Evolutionary conservation across 2,113 vertebrate species (phyloP).

Genomic region (Triplophysa rosa): DNA sequence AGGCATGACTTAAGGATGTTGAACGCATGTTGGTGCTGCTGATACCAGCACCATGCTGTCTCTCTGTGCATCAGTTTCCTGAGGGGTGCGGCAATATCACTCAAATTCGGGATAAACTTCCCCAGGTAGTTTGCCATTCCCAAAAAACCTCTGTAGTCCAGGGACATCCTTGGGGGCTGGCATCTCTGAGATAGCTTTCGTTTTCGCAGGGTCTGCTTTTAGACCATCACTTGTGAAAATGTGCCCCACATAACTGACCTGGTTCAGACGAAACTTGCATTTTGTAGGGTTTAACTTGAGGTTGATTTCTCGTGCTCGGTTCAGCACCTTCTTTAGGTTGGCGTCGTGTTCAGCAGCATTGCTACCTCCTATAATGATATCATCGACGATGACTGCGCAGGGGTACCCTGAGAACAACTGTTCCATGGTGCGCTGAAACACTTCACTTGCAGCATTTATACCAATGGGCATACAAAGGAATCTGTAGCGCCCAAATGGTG

Average conservation of each 20-base stretch:
- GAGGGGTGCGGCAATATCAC: too few species aligned
- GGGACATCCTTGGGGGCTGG: too few species aligned
- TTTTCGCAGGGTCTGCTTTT: slow-evolving; percentile 47
- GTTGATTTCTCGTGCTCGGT: background rate
- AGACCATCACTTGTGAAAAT: slow-evolving; percentile 47
- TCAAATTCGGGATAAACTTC: too few species aligned
- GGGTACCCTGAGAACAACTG: background rate
- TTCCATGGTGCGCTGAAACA: background rate
- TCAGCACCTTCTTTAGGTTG: slow-evolving; percentile 31
- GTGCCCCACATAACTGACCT: slow-evolving; percentile 43
- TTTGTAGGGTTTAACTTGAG: slow-evolving; percentile 41
- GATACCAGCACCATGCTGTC: too few species aligned
- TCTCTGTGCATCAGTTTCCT: too few species aligned
- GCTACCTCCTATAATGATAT: slow-evolving; percentile 48
- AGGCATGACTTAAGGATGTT: too few species aligned
- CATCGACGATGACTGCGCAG: slow-evolving; percentile 8
- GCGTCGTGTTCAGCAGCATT: slow-evolving; percentile 47
- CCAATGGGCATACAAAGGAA: background rate
- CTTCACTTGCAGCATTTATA: background rate
- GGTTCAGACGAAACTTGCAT: slow-evolving; percentile 60
- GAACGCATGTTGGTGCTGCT: too few species aligned
- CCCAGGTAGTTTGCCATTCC: too few species aligned
- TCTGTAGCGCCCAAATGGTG: slow-evolving; percentile 2
- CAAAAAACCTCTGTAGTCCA: too few species aligned
- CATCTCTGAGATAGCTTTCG: too few species aligned